A percentile compares a stretch with the other conserved stretches of the same genome.
phyloP scores from a whole-genome alignment of 2,888 invertebrate genomes.

The Phortica okadai region DNA sequence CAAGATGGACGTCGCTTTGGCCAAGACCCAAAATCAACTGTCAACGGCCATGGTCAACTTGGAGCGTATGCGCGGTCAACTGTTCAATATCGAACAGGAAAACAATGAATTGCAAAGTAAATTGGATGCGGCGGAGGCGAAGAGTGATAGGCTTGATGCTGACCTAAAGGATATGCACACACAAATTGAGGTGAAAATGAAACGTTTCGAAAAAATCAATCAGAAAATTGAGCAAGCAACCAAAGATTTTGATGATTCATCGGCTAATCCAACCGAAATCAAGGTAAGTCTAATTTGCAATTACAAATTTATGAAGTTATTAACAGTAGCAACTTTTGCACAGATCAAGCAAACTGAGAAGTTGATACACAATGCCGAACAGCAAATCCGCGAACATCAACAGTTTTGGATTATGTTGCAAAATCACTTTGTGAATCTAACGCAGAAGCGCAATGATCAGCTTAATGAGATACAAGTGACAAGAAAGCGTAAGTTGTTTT shows the following conservation, averaged over 20 bases:
- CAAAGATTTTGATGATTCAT: conserved; percentile 77
- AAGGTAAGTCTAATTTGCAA: conserved; percentile 74
- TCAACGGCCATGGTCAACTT: conserved; percentile 76
- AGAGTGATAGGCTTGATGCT: conserved; percentile 75
- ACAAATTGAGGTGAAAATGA: conserved; percentile 77
- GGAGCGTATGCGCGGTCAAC: conserved; percentile 72
- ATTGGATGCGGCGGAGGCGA: conserved; percentile 75
- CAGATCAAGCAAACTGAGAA: conserved; percentile 81
- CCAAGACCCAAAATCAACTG: conserved; percentile 79
- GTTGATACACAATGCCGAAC: conserved; percentile 80
- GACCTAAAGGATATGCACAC: conserved; percentile 77
- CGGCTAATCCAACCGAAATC: conserved; percentile 54
- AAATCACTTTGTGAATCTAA: conserved; percentile 83
- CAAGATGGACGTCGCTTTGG: conserved; percentile 72
- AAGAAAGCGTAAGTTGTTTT: conserved; percentile 80
- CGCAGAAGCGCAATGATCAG: conserved; percentile 83
- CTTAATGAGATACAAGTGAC: conserved; percentile 83
- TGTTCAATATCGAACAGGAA: conserved; percentile 61
- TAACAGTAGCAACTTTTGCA: conserved; percentile 51
- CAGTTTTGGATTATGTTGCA: conserved; percentile 87
- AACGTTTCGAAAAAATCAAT: conserved; percentile 77
- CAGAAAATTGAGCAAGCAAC: conserved; percentile 78
- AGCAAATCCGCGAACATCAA: conserved; percentile 82
- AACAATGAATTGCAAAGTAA: conserved; percentile 62
- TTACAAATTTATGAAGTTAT: conserved; percentile 74